Conservation (phyloP, 1,140 invertebrate species). For the Pseudomyrmex flavicornis region DNA sequence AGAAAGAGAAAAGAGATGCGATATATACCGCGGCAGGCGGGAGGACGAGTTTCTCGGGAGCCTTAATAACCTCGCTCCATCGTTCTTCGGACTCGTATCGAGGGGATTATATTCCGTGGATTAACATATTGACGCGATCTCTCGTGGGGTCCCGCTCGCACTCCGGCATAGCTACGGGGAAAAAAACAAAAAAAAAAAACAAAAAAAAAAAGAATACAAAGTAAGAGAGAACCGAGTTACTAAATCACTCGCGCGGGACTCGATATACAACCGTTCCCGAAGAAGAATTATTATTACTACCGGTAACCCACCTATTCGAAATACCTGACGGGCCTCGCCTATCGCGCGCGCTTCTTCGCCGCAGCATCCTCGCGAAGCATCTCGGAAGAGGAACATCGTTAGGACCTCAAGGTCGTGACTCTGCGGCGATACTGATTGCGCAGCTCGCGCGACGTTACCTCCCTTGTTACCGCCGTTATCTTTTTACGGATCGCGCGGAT, state of each 20-base stretch:
- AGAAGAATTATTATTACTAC: constrained; percentile 82
- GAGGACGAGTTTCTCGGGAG: constrained; percentile 58
- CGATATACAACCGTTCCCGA: constrained; percentile 76
- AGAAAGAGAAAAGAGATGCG: background rate
- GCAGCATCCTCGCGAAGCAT: constrained; percentile 5
- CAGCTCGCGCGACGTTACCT: background rate
- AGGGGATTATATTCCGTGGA: constrained; percentile 82
- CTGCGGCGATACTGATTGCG: background rate
- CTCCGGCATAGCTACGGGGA: background rate
- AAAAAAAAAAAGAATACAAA: constrained; percentile 69
- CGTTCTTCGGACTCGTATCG: constrained; percentile 69
- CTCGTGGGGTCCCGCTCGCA: constrained; percentile 19
- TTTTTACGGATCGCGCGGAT: constrained; percentile 13
- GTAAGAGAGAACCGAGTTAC: constrained; percentile 80
- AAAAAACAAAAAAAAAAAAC: constrained; percentile 65
- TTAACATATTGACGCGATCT: constrained; percentile 84
- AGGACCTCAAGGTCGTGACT: constrained; percentile 70
- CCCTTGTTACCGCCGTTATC: background rate
- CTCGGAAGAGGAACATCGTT: constrained; percentile 70
- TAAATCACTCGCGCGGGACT: constrained; percentile 80
- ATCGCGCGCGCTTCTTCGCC: constrained; percentile 29
- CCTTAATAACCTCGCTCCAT: constrained; percentile 81
- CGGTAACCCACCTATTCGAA: constrained; percentile 56
- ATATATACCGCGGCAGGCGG: background rate
- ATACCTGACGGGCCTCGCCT: constrained; percentile 56